A percentile compares a stretch with the other conserved stretches of the same genome.
phyloP scores from a whole-genome alignment of 2,113 vertebrate species.

The Larimichthys crocea region DNA sequence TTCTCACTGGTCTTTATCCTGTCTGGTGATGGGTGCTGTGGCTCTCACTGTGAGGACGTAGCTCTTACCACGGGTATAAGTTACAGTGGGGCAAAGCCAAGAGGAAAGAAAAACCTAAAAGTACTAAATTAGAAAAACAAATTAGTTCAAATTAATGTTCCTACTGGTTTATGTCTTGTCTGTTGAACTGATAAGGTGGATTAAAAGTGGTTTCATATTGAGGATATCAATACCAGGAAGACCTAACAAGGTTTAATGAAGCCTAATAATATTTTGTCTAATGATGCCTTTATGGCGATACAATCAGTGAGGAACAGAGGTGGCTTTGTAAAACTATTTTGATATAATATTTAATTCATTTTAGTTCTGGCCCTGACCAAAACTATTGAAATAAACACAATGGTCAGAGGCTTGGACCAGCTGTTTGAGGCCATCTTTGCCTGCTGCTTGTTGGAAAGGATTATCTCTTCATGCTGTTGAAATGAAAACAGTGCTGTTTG shows the following conservation, averaged over 20 bases:
- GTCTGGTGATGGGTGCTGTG: conserved; percentile 77
- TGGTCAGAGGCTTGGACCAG: conserved; percentile 61
- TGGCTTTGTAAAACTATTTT: conserved; percentile 10
- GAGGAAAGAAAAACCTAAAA: conserved; percentile 50
- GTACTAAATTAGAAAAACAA: conserved; percentile 56
- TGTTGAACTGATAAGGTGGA: conserved; percentile 19
- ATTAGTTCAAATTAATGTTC: conserved; percentile 41
- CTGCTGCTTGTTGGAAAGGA: conserved; percentile 54
- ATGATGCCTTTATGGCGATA: background rate
- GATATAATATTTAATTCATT: background rate
- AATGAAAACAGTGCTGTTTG: conserved; percentile 59
- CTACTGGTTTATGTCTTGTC: conserved; percentile 2
- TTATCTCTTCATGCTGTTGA: conserved; percentile 69
- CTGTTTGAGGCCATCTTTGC: conserved; percentile 66
- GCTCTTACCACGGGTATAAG: conserved; percentile 85
- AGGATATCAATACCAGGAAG: background rate
- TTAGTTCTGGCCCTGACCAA: background rate
- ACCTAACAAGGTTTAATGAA: conserved; percentile 11
- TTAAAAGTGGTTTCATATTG: conserved; percentile 5
- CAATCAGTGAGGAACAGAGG: background rate
- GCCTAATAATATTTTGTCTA: conserved; percentile 14
- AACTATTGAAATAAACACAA: conserved; percentile 47
- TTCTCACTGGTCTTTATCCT: conserved; percentile 79
- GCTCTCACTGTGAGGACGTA: conserved; percentile 73
- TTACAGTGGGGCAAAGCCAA: conserved; percentile 74